Base-by-base conservation (phyloP, 2,113 vertebrate genomes). In the Actinemys pallida region DNA sequence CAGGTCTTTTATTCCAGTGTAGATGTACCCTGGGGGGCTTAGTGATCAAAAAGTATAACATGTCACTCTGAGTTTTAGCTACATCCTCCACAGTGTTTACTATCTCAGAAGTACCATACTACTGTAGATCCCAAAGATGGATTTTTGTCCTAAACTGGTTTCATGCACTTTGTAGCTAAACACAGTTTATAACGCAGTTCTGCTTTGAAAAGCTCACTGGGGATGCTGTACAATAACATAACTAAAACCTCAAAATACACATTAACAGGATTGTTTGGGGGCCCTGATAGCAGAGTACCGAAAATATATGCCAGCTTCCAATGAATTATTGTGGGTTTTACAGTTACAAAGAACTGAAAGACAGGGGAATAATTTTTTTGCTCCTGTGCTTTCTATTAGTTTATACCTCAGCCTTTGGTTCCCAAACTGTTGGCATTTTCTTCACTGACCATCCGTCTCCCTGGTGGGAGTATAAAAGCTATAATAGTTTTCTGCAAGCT, bases 221-320 rank as follows among this genome's bases (percentile, higher is more conserved):
- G 8, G 47, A 49, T 84, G 27, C 27, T 22, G 35, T 12, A 1
- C 1, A 88, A 59, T 5, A 72, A 22, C 65, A 39, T 39, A 8
- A 50, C 19, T 19, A 2, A n/a, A 39, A 45, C 17, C 19, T 83
- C 72, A 0, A 4, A 1, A 39, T 9, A 25, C 0, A 81, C 52
- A 83, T 90, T 45, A 39, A 8, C 56, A 20, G 7, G 69, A 8
- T 49, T 14, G 22, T 87, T 31, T 3, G 24, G 65, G 29, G 59
- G 69, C 42, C n/a, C 35, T 22, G 65, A 39, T 39, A 72, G 65
- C 65, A n/a, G 19, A 39, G 10, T 72, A n/a, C 76, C 78, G 45
- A 90, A 81, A 8, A 86, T 10, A 90, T 78, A 78, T 1, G 5
- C 39, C 19, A 14, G 56, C 27, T 20, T 72, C 2, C 2, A 50